phyloP scores from a whole-genome alignment of 30 jellyfish, hydroid and myxozoan genomes.

The Hydra vulgaris region DNA sequence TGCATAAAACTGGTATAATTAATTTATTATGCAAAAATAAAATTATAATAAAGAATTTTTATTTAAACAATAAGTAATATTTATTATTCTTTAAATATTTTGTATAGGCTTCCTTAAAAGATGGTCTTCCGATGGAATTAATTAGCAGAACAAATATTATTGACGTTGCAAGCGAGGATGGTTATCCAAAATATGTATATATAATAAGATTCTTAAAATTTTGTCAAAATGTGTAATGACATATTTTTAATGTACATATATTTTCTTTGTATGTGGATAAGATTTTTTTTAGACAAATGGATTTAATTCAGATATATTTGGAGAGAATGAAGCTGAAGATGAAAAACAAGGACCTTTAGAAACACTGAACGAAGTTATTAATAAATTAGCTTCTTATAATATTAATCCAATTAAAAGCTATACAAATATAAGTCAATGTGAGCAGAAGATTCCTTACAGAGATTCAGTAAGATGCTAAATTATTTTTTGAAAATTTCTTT shows the following conservation, averaged over 20 bases:
- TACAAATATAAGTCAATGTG: conserved; percentile 31
- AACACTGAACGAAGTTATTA: conserved; percentile 70
- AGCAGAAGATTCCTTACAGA: conserved; percentile 57
- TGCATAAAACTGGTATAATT: background rate
- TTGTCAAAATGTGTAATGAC: too few relatives aligned
- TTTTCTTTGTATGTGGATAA: background rate
- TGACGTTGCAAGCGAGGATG: conserved; percentile 85
- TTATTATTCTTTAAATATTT: too few relatives aligned
- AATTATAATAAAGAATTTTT: too few relatives aligned
- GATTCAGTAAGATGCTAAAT: conserved; percentile 59
- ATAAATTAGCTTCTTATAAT: conserved; percentile 79
- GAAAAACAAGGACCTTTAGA: conserved; percentile 81
- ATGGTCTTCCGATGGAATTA: conserved; percentile 84
- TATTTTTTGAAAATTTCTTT: background rate
- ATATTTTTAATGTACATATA: background rate
- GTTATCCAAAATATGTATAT: conserved; percentile 39
- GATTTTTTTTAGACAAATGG: conserved; percentile 22
- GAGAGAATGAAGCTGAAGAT: conserved; percentile 29
- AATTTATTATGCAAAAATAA: too few relatives aligned
- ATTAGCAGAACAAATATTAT: conserved; percentile 72
- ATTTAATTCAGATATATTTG: background rate
- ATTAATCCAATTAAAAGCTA: conserved; percentile 84
- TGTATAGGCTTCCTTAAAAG: conserved; percentile 68
- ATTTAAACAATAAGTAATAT: too few relatives aligned
- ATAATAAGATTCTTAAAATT: background rate